Evolutionary conservation across 2,113 vertebrate genomes (phyloP).

Genomic region (Mixornis gularis): DNA sequence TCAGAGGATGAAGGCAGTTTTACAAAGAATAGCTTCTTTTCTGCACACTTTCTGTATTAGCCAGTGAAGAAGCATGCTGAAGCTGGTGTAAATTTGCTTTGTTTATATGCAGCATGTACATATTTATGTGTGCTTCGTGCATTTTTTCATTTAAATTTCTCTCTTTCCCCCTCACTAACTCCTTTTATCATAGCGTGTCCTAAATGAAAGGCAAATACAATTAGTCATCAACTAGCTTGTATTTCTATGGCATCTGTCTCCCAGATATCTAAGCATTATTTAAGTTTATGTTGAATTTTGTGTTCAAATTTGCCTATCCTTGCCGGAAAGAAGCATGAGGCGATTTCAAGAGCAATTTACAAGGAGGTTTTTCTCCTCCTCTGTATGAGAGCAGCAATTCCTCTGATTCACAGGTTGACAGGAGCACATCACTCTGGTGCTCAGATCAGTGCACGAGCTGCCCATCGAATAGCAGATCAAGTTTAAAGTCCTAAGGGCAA

Average conservation of each 20-base stretch:
- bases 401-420: slow-evolving; percentile 66
- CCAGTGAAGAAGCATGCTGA: neutral
- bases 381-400: slow-evolving; percentile 49
- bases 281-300: slow-evolving; percentile 41
- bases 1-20: neutral
- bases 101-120: slow-evolving; percentile 17
- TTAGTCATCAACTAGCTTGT: slow-evolving; percentile 34
- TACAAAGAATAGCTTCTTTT: neutral
- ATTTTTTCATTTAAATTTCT: slow-evolving; percentile 45
- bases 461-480: slow-evolving; percentile 64
- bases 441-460: slow-evolving; percentile 59
- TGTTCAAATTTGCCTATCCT: slow-evolving; percentile 21
- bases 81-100: slow-evolving; percentile 18
- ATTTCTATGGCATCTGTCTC: slow-evolving; percentile 37
- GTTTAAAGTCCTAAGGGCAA: slow-evolving; percentile 69
- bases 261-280: slow-evolving; percentile 30
- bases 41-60: neutral
- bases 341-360: slow-evolving; percentile 52
- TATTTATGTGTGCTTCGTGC: slow-evolving; percentile 9
- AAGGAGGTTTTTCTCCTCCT: slow-evolving; percentile 45
- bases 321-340: slow-evolving; percentile 2
- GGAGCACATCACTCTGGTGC: slow-evolving; percentile 63
- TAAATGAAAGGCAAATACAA: slow-evolving; percentile 53
- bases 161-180: slow-evolving; percentile 27
- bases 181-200: slow-evolving; percentile 19